phyloP scores from a whole-genome alignment of 2,113 vertebrate species.

The Ptilonorhynchus violaceus region DNA sequence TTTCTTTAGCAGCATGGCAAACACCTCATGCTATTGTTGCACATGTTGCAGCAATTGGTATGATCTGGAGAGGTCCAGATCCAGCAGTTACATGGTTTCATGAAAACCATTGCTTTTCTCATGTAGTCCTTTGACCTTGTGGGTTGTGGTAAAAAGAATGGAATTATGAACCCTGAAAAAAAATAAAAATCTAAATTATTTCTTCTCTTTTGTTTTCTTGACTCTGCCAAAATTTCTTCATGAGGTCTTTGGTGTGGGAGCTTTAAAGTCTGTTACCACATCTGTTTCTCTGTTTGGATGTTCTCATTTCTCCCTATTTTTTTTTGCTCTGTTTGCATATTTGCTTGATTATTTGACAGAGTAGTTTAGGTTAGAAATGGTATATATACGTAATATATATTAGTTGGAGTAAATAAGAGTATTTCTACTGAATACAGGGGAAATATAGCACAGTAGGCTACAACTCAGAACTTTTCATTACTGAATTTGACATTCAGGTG shows the following conservation, averaged over 20 bases:
- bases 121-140: neutral
- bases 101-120: neutral
- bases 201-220: neutral
- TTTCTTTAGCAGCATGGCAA: neutral
- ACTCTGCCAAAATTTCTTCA: neutral
- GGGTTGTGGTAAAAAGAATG: neutral
- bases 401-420: neutral
- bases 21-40: neutral
- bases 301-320: neutral
- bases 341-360: neutral
- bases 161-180: neutral
- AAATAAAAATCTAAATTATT: neutral
- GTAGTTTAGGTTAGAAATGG: neutral
- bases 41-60: neutral
- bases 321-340: neutral
- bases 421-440: neutral
- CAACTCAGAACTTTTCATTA: neutral
- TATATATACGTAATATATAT: neutral
- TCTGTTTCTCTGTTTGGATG: neutral
- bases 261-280: neutral
- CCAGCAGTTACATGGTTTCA: fast-evolving
- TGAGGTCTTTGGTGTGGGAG: neutral
- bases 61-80: neutral
- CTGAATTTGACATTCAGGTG: neutral
- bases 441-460: neutral